Conservation (phyloP, 2,113 vertebrate genomes). For the Albula goreensis region DNA sequence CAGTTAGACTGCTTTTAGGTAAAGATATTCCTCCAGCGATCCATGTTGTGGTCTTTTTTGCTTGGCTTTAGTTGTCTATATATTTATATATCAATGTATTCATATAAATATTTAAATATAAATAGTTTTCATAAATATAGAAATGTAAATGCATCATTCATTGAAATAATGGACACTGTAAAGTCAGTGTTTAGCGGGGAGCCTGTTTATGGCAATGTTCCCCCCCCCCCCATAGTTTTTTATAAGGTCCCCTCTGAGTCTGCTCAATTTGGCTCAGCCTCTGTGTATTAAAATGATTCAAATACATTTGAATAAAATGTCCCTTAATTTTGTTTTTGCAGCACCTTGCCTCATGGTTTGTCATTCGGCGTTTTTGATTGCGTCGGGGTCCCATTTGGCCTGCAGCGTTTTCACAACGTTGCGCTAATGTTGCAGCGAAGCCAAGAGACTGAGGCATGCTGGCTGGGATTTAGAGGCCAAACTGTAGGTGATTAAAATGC, state of each 20-base stretch:
- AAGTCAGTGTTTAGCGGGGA: neutral
- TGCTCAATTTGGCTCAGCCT: neutral
- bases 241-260: neutral
- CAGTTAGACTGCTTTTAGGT: conserved; percentile 79
- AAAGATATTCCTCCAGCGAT: conserved; percentile 60
- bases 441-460: neutral
- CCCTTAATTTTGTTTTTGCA: neutral
- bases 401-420: neutral
- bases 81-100: conserved; percentile 25
- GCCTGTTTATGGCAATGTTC: neutral
- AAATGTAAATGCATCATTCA: neutral
- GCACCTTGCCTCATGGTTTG: neutral
- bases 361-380: neutral
- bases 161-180: neutral
- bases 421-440: neutral
- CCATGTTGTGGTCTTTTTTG: conserved; percentile 39
- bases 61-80: conserved; percentile 52
- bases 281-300: neutral
- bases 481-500: conserved; percentile 61
- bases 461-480: neutral
- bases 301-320: neutral
- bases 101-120: neutral
- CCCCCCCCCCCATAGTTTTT: neutral
- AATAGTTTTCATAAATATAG: neutral
- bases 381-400: neutral